phyloP scores from a whole-genome alignment of 2,113 vertebrate genomes.

The Thunnus maccoyii region DNA sequence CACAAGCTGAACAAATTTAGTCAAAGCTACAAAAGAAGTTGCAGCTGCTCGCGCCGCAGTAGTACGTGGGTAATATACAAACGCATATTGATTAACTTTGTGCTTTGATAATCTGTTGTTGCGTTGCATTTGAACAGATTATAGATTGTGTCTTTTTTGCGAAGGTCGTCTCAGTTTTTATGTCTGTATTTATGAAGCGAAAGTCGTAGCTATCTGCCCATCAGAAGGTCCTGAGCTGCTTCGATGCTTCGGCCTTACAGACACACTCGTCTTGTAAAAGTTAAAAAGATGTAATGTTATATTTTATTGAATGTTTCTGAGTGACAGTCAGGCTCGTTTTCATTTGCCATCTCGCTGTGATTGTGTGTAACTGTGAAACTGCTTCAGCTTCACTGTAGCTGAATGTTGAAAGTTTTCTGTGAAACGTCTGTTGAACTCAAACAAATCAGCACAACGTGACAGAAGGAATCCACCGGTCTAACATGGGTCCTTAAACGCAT shows the following conservation, averaged over 20 bases:
- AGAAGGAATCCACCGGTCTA: neutral
- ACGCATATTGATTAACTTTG: slow-evolving; percentile 32
- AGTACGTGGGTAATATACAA: slow-evolving; percentile 37
- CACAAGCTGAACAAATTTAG: slow-evolving; percentile 60
- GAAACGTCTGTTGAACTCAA: neutral
- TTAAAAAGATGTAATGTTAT: neutral
- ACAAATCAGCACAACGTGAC: neutral
- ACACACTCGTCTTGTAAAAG: neutral
- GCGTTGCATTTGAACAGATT: slow-evolving; percentile 40
- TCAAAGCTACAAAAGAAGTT: slow-evolving; percentile 54
- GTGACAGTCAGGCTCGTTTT: neutral
- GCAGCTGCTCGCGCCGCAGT: slow-evolving; percentile 38
- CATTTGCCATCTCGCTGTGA: slow-evolving; percentile 29
- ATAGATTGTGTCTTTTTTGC: slow-evolving; percentile 18
- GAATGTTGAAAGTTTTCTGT: slow-evolving; percentile 27
- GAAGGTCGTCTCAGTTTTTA: neutral
- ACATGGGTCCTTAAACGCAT: slow-evolving; percentile 21
- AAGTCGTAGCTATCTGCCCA: slow-evolving; percentile 1
- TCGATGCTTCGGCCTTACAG: slow-evolving; percentile 4
- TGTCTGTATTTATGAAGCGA: slow-evolving; percentile 25
- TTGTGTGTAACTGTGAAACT: slow-evolving; percentile 44
- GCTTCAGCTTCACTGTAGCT: slow-evolving; percentile 13
- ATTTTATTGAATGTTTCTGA: slow-evolving; percentile 39
- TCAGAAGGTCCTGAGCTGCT: slow-evolving; percentile 2
- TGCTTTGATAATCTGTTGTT: slow-evolving; percentile 55